phyloP scores from a whole-genome alignment of 2,113 vertebrate genomes.

The Planiliza haematocheilus region DNA sequence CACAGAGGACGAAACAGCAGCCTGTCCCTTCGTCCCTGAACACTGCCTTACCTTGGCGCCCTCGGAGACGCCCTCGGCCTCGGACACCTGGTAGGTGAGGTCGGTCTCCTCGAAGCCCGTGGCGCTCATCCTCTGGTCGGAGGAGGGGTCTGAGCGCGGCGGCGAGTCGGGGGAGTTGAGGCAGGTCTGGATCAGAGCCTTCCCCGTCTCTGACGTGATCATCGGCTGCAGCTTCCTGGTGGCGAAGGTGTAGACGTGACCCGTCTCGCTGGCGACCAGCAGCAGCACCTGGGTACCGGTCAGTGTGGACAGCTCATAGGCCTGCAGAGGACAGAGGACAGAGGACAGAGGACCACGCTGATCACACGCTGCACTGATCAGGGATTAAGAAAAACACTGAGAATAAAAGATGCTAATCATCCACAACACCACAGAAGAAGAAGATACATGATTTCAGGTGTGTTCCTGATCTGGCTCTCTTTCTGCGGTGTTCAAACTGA shows the following conservation, averaged over 20 bases:
- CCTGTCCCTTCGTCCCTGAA: too few relatives aligned
- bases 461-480: too few relatives aligned
- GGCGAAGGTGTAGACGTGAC: slow-evolving; percentile 97
- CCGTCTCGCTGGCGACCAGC: slow-evolving; percentile 96
- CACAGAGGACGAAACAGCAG: too few relatives aligned
- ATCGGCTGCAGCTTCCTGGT: slow-evolving; percentile 97
- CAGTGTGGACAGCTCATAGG: slow-evolving; percentile 94
- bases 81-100: slow-evolving; percentile 96
- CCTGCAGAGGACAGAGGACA: slow-evolving; percentile 74
- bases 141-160: slow-evolving; percentile 92
- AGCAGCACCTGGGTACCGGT: slow-evolving; percentile 97
- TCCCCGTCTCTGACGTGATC: slow-evolving; percentile 98
- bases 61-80: slow-evolving; percentile 89
- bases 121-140: slow-evolving; percentile 97
- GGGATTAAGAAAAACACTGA: too few relatives aligned
- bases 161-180: slow-evolving; percentile 97
- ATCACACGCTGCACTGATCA: too few relatives aligned
- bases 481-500: too few relatives aligned
- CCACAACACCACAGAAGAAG: too few relatives aligned
- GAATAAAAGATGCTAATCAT: too few relatives aligned
- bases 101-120: slow-evolving; percentile 97
- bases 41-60: slow-evolving; percentile 95
- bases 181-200: slow-evolving; percentile 97
- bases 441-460: too few relatives aligned
- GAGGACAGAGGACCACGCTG: too few relatives aligned